Evolutionary conservation across 2,113 vertebrate genomes (phyloP), one percentile per base, ranked within the genome.

Genomic region (Epinephelus cyanopodus): DNA sequence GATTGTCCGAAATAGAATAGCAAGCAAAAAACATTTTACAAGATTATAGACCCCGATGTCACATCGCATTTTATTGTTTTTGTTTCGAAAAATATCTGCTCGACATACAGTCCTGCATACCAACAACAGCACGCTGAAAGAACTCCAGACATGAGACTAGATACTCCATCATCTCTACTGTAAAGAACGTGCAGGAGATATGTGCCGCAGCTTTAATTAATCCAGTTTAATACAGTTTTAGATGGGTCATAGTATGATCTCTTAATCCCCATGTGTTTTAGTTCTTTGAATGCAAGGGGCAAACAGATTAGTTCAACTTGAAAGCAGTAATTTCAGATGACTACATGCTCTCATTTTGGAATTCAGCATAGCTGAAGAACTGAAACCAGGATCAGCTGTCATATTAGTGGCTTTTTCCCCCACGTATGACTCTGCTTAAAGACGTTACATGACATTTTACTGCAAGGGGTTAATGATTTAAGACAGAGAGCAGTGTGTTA

Each of bases 251-350:
- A 33, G 39, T 57, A 25, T 67, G 64, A 82, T 76, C 42, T 83
- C 50, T 79, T 71, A 79, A 85, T 82, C 62, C 80, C 69, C 17
- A 14, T 78, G 42, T 58, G 3, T 71, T 45, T 82, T 42, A 63
- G 62, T 56, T 61, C 53, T 66, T 48, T 79, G 33, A 82, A 45
- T 57, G 52, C 42, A 69, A 48, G 15, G 79, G 33, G 48, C 65
- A 82, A 79, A 79, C 50, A 72, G 77, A 83, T 79, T 79, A 74
- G 37, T 81, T n/a, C 10, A 53, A 74, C 25, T 66, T 60, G 2
- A 39, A 66, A 47, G 75, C 58, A 53, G 53, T 79, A 56, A 74
- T 84, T 69, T 66, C 54, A 56, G 56, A 63, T 58, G 45, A 73
- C 61, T 57, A 57, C 12, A 1, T 39, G 25, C 33, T 57, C 39